Evolutionary conservation across 2,797 vertebrate genomes (phyloP), one percentile per base, ranked within the genome.

Genomic region (Sus cebifrons): DNA sequence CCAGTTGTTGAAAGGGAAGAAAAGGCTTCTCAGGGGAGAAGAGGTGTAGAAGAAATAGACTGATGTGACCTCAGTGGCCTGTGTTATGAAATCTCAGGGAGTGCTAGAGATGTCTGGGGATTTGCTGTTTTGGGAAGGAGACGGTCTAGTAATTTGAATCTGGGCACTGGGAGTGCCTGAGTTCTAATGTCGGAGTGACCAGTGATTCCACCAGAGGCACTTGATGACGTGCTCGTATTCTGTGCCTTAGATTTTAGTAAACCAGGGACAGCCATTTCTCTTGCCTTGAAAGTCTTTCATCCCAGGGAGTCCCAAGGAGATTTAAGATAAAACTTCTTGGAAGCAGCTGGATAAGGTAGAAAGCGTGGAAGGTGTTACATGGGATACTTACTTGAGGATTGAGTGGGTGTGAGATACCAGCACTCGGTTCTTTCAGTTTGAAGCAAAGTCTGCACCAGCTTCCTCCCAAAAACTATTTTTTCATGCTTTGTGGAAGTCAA

Each of bases 71-170:
- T 96, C 70, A 3, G 17, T 83, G 85, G 52, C 88, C 81, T 67
- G 4, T 88, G 91, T 98, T 97, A 74, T 79, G n/a, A 91, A 96
- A 97, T 44, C 32, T 77, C 29, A n/a, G 16, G 7, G 94, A 96
- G 12, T 60, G 32, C 73, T 91, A 74, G 78, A 70, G 83, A 87
- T 75, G 87, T 92, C 84, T 96, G 95, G 82, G 94, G 94, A 97
- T 97, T 97, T 97, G 94, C 93, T 98, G 97, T 95, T 96, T 98
- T 95, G 21, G 49, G 86, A 91, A 94, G 78, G 91, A 88, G 95
- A 93, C 74, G 73, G 96, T 91, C 86, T 82, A 74, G 97, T 98
- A 93, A 97, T 96, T 88, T 93, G 96, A 98, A 97, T 96, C 95
- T 65, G 78, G 60, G 84, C 81, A 67, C 86, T 65, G 52, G 78